phyloP scores from a whole-genome alignment of 1,140 invertebrate species.

The Cydia fagiglandana region DNA sequence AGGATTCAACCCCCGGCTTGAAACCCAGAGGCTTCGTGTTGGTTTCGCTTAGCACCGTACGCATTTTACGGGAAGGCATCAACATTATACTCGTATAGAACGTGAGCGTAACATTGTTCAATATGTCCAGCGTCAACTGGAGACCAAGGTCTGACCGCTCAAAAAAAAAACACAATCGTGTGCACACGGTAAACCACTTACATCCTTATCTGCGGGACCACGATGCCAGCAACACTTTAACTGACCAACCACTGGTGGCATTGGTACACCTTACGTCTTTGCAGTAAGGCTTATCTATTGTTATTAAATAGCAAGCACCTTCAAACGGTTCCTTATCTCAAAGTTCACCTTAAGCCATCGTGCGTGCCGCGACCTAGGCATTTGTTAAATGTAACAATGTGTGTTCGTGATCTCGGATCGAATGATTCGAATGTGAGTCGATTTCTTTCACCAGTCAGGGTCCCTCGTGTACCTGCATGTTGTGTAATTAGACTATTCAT shows the following conservation, averaged over 20 bases:
- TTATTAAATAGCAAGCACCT: not conserved
- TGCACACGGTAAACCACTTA: not conserved
- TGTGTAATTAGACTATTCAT: constrained; percentile 16
- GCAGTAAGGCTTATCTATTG: too few relatives aligned
- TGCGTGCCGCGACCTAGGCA: constrained; percentile 12
- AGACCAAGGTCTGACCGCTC: not conserved
- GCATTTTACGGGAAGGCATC: too few relatives aligned
- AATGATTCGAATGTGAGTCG: constrained; percentile 1
- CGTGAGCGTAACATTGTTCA: too few relatives aligned
- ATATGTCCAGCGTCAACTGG: too few relatives aligned
- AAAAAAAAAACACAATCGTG: not conserved
- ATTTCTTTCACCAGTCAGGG: constrained; percentile 13
- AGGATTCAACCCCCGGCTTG: too few relatives aligned
- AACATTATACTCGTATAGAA: too few relatives aligned
- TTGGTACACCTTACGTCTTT: too few relatives aligned
- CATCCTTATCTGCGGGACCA: not conserved
- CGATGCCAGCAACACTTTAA: not conserved
- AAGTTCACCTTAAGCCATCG: constrained; percentile 10
- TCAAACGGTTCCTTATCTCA: constrained; percentile 11
- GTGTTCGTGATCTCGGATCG: constrained; percentile 8
- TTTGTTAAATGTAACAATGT: constrained; percentile 19
- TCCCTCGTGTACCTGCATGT: not conserved
- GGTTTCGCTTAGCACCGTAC: too few relatives aligned
- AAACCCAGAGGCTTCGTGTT: too few relatives aligned
- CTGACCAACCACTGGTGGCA: too few relatives aligned